Base-by-base conservation (phyloP, 2,888 invertebrate species). In the Oscheius sp. region DNA sequence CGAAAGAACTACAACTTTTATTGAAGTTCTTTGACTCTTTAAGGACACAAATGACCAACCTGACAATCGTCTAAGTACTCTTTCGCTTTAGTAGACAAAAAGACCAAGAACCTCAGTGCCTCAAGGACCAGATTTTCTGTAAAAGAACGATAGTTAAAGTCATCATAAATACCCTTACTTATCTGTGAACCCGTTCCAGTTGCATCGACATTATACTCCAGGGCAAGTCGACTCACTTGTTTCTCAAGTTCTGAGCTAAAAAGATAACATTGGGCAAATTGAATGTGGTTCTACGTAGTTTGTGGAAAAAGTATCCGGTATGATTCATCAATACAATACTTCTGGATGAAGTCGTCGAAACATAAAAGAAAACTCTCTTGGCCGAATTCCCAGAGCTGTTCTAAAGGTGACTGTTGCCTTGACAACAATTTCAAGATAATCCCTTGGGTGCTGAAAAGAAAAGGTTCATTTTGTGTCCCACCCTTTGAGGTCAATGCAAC, bases 131-230 rank as follows among this genome's bases (percentile, higher is more conserved):
- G 66, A 27, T 66, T 66, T 52, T 27, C 66, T 66, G 29, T 1
- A 46, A 66, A 52, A n/a, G 6, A 45, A 23, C 2, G 21, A 21
- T 21, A 23, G 12, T 45, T 21, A n/a, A 7, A 41, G 45, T 9
- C 35, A 35, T 35, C 35, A 35, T 35, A 35, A 35, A 3, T 3
- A 9, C 35, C 3, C 43, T 23, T 41, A 61, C 45, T 61, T 61
- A 61, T 41, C 41, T 61, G 61, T 16, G 61, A 61, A 18, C 41
- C 18, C 9, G 43, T 41, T 43, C 61, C 45, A 21, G n/a, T 66
- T 46, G 52, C 46, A 27, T 66, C 66, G 9, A 63, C 63, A 21
- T 52, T 52, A 27, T 49, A 66, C 25, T 66, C 66, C n/a, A 66
- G 35, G n/a, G 52, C 66, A 1, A 66, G 52, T 0, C 66, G 25